Percentiles rank a stretch among this genome's conserved stretches.
Conservation (phyloP, 2,113 vertebrate species). For the Forbesichthys agassizii region DNA sequence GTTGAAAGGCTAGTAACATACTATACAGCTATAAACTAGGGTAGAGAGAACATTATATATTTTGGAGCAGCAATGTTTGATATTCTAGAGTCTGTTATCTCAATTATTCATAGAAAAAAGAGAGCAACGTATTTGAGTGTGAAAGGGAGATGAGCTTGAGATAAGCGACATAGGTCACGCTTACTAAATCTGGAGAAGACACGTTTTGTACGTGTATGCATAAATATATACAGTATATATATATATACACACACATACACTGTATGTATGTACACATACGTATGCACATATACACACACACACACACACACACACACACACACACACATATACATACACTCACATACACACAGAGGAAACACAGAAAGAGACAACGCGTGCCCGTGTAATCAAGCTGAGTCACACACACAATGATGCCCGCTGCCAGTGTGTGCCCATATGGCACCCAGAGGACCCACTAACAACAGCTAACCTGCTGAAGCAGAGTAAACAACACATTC, state of each 20-base stretch:
- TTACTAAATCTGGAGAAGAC: neutral
- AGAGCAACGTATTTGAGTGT: neutral
- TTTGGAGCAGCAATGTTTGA: no score
- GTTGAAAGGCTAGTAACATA: neutral
- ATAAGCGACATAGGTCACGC: no score
- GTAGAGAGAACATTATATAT: no score
- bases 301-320: no score
- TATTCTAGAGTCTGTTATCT: neutral
- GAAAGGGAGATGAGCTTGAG: neutral
- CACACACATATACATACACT: no score
- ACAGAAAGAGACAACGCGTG: neutral
- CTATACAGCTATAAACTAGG: neutral
- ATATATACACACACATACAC: no score
- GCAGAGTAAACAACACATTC: conserved; percentile 32
- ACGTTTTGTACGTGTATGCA: neutral
- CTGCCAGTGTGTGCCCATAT: conserved; percentile 27
- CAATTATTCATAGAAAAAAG: neutral
- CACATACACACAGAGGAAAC: neutral
- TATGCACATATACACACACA: no score
- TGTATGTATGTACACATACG: no score
- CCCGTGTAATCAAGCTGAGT: conserved; percentile 24
- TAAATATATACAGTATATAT: no score
- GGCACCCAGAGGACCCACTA: conserved; percentile 27
- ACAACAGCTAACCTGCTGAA: conserved; percentile 47
- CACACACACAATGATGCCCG: conserved; percentile 21